phyloP scores from a whole-genome alignment of 2,113 vertebrate species.

The Acanthisitta chloris region DNA sequence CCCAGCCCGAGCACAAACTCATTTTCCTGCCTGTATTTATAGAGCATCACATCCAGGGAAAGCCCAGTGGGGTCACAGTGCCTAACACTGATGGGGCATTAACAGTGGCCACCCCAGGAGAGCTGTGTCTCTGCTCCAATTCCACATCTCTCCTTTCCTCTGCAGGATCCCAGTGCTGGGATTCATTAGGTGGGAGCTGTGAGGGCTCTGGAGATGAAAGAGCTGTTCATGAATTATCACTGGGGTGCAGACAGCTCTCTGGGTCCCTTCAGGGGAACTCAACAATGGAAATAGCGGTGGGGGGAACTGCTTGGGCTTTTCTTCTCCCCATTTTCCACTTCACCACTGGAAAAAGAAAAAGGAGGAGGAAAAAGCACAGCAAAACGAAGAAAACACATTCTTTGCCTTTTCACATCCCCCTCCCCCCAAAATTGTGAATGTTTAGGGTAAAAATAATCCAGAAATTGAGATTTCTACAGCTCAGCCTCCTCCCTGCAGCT shows the following conservation, averaged over 20 bases:
- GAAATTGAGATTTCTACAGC: background rate
- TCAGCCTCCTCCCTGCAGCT: background rate
- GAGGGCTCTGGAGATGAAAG: background rate
- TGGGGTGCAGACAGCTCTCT: background rate
- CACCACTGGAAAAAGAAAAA: background rate
- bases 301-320: background rate
- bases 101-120: accelerated
- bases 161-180: background rate
- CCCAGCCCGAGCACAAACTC: background rate
- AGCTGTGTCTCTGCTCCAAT: background rate
- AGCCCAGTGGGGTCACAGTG: background rate
- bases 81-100: background rate
- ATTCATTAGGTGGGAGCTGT: background rate
- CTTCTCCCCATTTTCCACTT: background rate
- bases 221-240: background rate
- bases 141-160: background rate
- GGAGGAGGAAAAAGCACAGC: background rate
- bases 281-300: background rate
- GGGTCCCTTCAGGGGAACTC: background rate
- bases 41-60: background rate
- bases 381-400: background rate
- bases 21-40: background rate
- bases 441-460: background rate
- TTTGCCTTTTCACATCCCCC: background rate
- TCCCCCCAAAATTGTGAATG: background rate